These are phyloP conservation scores for Athrips mouffetella DNA, from an alignment of 2,888 invertebrate genomes.

Conservation along the genomic window DNA sequence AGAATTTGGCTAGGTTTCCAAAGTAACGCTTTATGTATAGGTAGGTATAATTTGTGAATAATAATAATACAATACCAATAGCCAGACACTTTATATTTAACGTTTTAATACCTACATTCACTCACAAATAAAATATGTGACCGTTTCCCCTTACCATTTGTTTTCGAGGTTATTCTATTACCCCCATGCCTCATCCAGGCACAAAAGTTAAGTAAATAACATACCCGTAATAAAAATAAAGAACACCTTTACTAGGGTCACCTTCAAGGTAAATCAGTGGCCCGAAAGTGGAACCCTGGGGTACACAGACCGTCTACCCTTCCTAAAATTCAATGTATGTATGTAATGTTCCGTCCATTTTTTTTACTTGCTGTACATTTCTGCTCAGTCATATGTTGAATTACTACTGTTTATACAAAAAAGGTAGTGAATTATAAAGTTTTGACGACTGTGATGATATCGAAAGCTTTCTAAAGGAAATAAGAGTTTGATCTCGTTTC, in stretches of 20 bases:
- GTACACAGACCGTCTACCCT: constrained; percentile 34
- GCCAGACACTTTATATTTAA: neutral
- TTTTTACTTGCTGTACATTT: constrained; percentile 31
- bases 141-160: constrained; percentile 30
- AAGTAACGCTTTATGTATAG: too few species aligned
- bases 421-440: constrained; percentile 28
- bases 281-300: constrained; percentile 43
- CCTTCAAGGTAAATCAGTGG: constrained; percentile 42
- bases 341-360: neutral
- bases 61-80: too few species aligned
- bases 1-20: too few species aligned
- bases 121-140: constrained; percentile 4
- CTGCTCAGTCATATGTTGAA: constrained; percentile 13
- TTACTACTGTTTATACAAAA: neutral
- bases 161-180: constrained; percentile 49
- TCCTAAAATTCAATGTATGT: neutral
- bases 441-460: constrained; percentile 21
- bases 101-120: neutral
- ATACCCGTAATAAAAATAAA: constrained; percentile 48
- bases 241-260: constrained; percentile 59
- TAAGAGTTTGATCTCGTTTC: constrained; percentile 22
- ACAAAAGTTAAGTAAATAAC: constrained; percentile 49
- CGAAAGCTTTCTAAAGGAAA: constrained; percentile 31
- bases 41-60: too few species aligned
- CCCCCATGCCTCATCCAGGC: constrained; percentile 40